These are phyloP conservation scores for Macrocentrus cingulum DNA, from an alignment of 1,140 invertebrate genomes.

Conservation along the genomic window DNA sequence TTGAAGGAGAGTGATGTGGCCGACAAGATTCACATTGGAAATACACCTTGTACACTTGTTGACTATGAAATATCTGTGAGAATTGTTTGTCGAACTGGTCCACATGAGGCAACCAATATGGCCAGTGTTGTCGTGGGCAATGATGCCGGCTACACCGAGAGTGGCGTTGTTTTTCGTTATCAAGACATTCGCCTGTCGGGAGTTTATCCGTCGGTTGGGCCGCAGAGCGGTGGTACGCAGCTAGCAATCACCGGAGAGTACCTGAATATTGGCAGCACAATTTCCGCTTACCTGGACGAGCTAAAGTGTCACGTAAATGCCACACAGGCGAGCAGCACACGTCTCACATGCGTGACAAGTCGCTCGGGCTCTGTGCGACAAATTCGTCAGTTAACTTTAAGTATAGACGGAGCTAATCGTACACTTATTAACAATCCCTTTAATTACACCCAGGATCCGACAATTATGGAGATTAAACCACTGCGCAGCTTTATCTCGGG, in stretches of 20 bases:
- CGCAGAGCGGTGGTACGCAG: constrained; percentile 90
- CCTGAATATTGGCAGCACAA: constrained; percentile 90
- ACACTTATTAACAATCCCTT: constrained; percentile 73
- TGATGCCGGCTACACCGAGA: constrained; percentile 84
- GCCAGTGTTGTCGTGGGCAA: constrained; percentile 87
- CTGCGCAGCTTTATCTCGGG: constrained; percentile 86
- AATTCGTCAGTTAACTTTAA: constrained; percentile 70
- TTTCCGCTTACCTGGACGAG: constrained; percentile 85
- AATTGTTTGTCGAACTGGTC: constrained; percentile 84
- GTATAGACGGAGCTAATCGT: constrained; percentile 82
- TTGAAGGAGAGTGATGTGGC: constrained; percentile 85
- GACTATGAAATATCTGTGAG: constrained; percentile 90
- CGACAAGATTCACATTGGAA: constrained; percentile 89
- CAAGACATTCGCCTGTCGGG: constrained; percentile 81
- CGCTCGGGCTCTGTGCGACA: constrained; percentile 62
- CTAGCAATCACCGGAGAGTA: constrained; percentile 88
- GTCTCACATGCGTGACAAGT: constrained; percentile 85
- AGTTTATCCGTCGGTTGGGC: constrained; percentile 83
- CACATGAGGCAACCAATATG: constrained; percentile 72
- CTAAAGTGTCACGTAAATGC: constrained; percentile 85
- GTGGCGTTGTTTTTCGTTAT: constrained; percentile 86
- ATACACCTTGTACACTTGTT: constrained; percentile 83
- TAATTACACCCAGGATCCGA: constrained; percentile 90
- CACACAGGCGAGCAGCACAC: constrained; percentile 84
- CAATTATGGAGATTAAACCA: constrained; percentile 89